phyloP scores from a whole-genome alignment of 2,113 vertebrate genomes.

The Myotis davidii region DNA sequence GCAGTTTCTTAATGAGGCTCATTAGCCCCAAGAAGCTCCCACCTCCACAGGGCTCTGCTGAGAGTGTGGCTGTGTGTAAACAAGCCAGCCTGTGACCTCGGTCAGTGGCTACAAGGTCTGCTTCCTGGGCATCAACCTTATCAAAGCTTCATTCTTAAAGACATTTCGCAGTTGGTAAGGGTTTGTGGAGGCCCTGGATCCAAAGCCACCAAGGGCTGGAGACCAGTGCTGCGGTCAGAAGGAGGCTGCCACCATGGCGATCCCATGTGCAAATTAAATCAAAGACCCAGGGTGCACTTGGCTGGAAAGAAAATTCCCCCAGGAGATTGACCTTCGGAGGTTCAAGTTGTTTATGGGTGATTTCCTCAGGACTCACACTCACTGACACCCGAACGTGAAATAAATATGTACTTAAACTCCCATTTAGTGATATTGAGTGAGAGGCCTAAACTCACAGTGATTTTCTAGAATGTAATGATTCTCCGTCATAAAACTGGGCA shows the following conservation, averaged over 20 bases:
- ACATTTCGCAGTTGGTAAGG: background rate
- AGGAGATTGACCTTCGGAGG: background rate
- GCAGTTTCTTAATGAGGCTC: slow-evolving; percentile 62
- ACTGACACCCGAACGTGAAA: background rate
- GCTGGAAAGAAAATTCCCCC: background rate
- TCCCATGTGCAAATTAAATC: background rate
- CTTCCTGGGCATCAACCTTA: background rate
- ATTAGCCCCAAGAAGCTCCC: slow-evolving; percentile 54
- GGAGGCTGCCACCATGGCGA: background rate
- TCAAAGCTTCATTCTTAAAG: background rate
- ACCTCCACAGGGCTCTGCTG: background rate
- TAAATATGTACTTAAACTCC: slow-evolving; percentile 37
- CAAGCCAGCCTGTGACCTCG: background rate
- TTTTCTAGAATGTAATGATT: slow-evolving; percentile 50
- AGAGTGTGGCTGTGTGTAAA: background rate
- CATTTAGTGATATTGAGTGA: slow-evolving; percentile 35
- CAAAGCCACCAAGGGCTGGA: background rate
- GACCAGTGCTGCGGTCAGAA: background rate
- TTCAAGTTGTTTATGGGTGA: slow-evolving; percentile 17
- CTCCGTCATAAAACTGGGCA: background rate
- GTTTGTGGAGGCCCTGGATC: background rate
- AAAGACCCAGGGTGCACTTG: background rate
- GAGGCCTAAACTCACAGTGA: background rate
- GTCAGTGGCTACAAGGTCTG: background rate
- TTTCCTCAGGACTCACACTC: background rate